These are phyloP conservation scores for Chouioia cunea DNA, from an alignment of 2,888 invertebrate species.

Conservation along the genomic window DNA sequence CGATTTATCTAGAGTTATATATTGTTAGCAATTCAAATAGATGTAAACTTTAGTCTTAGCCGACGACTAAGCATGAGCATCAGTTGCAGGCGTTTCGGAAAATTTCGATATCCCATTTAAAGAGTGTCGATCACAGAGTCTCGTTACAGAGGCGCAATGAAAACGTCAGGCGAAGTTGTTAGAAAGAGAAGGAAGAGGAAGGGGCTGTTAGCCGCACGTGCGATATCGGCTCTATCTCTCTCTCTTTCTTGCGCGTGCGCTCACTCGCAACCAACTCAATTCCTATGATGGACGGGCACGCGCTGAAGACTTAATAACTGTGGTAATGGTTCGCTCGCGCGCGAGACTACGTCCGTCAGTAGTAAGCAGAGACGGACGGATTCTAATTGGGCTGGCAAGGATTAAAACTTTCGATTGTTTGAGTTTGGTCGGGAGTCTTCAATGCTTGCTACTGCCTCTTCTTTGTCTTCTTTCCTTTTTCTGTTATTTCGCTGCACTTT, in stretches of 20 bases:
- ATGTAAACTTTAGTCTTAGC: too few relatives aligned
- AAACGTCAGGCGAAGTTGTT: conserved; percentile 40
- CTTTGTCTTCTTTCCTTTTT: too few relatives aligned
- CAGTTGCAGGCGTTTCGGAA: not conserved
- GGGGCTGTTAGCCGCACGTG: conserved; percentile 34
- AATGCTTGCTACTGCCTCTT: too few relatives aligned
- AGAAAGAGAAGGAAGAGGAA: conserved; percentile 7
- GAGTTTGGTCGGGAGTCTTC: conserved; percentile 4
- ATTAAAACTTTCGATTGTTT: conserved; percentile 26
- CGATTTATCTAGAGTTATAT: too few relatives aligned
- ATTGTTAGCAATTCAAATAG: too few relatives aligned
- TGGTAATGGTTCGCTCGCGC: conserved; percentile 35
- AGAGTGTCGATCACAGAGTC: conserved; percentile 34
- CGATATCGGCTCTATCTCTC: not conserved
- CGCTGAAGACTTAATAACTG: conserved; percentile 53
- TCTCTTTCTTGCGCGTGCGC: not conserved
- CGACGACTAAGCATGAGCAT: not conserved
- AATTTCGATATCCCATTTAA: conserved; percentile 41
- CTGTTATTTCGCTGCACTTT: not conserved
- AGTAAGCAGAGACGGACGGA: conserved; percentile 17
- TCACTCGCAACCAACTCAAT: conserved; percentile 27
- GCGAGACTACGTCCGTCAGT: conserved; percentile 23
- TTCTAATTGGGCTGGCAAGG: conserved; percentile 39
- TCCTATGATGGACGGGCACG: conserved; percentile 53
- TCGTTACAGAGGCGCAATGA: conserved; percentile 43